These are phyloP conservation scores for Chrysogorgia sp. DNA, from an alignment of 92 coral and sea anemone genomes.

Conservation along the genomic window DNA sequence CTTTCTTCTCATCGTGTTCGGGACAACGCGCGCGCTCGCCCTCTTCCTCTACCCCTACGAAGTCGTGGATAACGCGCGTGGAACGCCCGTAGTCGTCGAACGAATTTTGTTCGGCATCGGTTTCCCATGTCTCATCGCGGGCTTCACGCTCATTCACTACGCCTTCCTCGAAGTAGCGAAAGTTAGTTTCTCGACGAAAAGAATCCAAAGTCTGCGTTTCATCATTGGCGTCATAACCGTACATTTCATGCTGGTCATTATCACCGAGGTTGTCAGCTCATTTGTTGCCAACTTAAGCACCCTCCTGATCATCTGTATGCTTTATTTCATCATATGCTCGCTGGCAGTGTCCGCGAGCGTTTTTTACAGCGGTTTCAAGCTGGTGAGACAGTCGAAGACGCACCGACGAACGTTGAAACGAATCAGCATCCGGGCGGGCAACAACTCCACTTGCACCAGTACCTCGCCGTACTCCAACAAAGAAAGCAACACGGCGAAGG, in stretches of 20 bases:
- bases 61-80: slow-evolving; percentile 56
- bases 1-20: slow-evolving; percentile 68
- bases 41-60: slow-evolving; percentile 82
- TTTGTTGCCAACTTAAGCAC: slow-evolving; percentile 60
- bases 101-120: slow-evolving; percentile 82
- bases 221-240: slow-evolving; percentile 60
- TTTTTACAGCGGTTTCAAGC: slow-evolving; percentile 81
- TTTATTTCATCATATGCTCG: slow-evolving; percentile 83
- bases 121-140: slow-evolving; percentile 85
- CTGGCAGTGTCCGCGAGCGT: slow-evolving; percentile 70
- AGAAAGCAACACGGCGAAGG: slow-evolving; percentile 58
- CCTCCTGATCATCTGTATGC: slow-evolving; percentile 79
- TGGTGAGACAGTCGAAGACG: slow-evolving; percentile 41
- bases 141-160: slow-evolving; percentile 77
- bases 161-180: slow-evolving; percentile 84
- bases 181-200: slow-evolving; percentile 52
- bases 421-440: slow-evolving; percentile 21
- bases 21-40: slow-evolving; percentile 66
- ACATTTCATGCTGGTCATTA: slow-evolving; percentile 72
- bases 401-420: slow-evolving; percentile 31
- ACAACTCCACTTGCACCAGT: neutral
- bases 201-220: slow-evolving; percentile 67
- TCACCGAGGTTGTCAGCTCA: slow-evolving; percentile 71
- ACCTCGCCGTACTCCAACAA: neutral
- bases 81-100: slow-evolving; percentile 66